A percentile compares a stretch with the other conserved stretches of the same genome.
Evolutionary conservation across 2,797 vertebrate species (phyloP).

Genomic region (Mus spretus): DNA sequence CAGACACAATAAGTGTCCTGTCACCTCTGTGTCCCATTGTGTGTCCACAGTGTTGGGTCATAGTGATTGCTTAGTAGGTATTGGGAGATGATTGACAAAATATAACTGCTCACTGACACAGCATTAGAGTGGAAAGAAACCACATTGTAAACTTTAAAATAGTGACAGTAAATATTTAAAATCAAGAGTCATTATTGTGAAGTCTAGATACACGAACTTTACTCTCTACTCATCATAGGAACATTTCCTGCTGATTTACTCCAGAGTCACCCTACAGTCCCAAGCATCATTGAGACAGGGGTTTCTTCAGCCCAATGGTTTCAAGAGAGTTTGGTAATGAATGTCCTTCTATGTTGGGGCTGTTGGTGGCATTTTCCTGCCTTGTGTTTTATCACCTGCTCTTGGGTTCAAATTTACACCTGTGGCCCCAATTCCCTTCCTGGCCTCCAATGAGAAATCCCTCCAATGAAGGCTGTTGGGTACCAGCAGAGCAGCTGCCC

Average conservation of each 20-base stretch:
- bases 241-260: slow-evolving; percentile 46
- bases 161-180: slow-evolving; percentile 44
- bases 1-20: background rate
- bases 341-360: slow-evolving; percentile 11
- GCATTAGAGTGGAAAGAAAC: background rate
- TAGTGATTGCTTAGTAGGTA: background rate
- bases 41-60: background rate
- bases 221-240: background rate
- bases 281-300: background rate
- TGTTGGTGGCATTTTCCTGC: slow-evolving; percentile 48
- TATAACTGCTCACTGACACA: slow-evolving; percentile 26
- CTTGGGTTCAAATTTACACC: slow-evolving; percentile 16
- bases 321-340: slow-evolving; percentile 52
- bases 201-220: background rate
- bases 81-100: background rate
- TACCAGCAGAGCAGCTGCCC: background rate
- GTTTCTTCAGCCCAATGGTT: slow-evolving; percentile 50
- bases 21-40: background rate
- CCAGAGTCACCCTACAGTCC: background rate
- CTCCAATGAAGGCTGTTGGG: background rate
- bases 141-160: background rate
- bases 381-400: slow-evolving; percentile 3
- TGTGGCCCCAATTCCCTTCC: background rate
- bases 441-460: background rate
- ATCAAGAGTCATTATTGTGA: background rate